A percentile compares a stretch with the other conserved stretches of the same genome.
Conservation (phyloP, 2,888 invertebrate genomes). For the Andrena minutula region DNA sequence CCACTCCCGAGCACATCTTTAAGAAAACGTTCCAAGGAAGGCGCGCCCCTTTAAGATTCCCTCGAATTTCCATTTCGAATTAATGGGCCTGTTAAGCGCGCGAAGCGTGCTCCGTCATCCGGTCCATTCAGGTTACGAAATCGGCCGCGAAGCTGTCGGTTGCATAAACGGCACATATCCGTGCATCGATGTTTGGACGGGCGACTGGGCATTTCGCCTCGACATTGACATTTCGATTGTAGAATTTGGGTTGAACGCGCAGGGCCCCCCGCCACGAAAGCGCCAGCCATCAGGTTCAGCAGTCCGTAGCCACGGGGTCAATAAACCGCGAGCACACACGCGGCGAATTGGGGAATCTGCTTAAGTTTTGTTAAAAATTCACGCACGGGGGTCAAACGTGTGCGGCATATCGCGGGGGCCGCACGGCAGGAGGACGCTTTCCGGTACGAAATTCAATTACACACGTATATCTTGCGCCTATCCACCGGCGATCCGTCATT, state of each 20-base stretch:
- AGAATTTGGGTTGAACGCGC: slow-evolving; percentile 54
- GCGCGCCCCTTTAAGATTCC: too few relatives aligned
- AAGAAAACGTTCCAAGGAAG: too few relatives aligned
- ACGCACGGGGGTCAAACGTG: slow-evolving; percentile 76
- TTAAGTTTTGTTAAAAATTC: slow-evolving; percentile 71
- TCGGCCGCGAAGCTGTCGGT: slow-evolving; percentile 8
- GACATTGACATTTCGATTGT: slow-evolving; percentile 60
- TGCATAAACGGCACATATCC: slow-evolving; percentile 4
- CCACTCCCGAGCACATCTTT: too few relatives aligned
- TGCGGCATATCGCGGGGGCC: slow-evolving; percentile 63
- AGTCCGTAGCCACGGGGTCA: slow-evolving; percentile 57
- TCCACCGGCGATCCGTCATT: slow-evolving; percentile 1
- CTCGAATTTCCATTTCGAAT: not conserved
- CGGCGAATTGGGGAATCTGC: slow-evolving; percentile 55
- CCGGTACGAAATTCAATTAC: slow-evolving; percentile 35
- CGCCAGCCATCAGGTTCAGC: slow-evolving; percentile 38
- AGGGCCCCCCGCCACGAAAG: not conserved
- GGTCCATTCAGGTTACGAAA: not conserved
- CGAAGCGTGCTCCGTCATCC: slow-evolving; percentile 3
- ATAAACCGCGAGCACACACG: slow-evolving; percentile 49
- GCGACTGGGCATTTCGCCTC: slow-evolving; percentile 24
- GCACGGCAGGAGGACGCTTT: slow-evolving; percentile 28
- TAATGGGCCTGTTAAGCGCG: not conserved
- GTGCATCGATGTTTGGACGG: slow-evolving; percentile 3
- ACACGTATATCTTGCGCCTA: slow-evolving; percentile 20